A percentile compares a stretch with the other conserved stretches of the same genome.
These are phyloP conservation scores for Achroia grisella DNA, from an alignment of 1,140 invertebrate genomes.

Conservation along the genomic window DNA sequence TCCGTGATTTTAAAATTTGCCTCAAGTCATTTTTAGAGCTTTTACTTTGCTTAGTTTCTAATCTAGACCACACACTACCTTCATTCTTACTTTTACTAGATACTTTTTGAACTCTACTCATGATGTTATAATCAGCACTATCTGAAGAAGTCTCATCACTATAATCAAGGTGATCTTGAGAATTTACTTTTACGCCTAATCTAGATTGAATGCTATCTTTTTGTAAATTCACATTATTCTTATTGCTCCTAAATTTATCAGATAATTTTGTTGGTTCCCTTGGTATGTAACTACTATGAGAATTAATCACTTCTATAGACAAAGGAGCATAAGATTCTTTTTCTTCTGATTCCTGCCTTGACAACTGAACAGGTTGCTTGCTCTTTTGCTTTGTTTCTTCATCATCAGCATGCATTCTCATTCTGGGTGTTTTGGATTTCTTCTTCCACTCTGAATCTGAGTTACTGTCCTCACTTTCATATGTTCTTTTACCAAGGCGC, in stretches of 20 bases:
- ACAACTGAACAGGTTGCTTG: slow-evolving; percentile 27
- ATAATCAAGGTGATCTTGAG: slow-evolving; percentile 17
- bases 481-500: slow-evolving; percentile 57
- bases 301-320: slow-evolving; percentile 57
- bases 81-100: slow-evolving; percentile 23
- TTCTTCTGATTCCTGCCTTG: slow-evolving; percentile 39
- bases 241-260: slow-evolving; percentile 45
- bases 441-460: slow-evolving; percentile 74
- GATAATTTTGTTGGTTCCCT: slow-evolving; percentile 40
- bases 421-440: slow-evolving; percentile 79
- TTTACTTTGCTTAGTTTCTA: slow-evolving; percentile 48
- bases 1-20: slow-evolving; percentile 50
- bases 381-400: slow-evolving; percentile 80
- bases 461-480: slow-evolving; percentile 50
- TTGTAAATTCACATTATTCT: slow-evolving; percentile 13
- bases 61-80: slow-evolving; percentile 75
- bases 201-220: slow-evolving; percentile 40
- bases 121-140: slow-evolving; percentile 38
- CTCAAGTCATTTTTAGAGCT: slow-evolving; percentile 44
- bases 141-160: slow-evolving; percentile 43
- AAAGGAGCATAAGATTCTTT: slow-evolving; percentile 45
- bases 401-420: slow-evolving; percentile 93
- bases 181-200: slow-evolving; percentile 38
- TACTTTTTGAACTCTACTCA: slow-evolving; percentile 60
- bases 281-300: slow-evolving; percentile 32